phyloP scores from a whole-genome alignment of 2,113 vertebrate genomes.

The Xenotilapia caudafasciata region DNA sequence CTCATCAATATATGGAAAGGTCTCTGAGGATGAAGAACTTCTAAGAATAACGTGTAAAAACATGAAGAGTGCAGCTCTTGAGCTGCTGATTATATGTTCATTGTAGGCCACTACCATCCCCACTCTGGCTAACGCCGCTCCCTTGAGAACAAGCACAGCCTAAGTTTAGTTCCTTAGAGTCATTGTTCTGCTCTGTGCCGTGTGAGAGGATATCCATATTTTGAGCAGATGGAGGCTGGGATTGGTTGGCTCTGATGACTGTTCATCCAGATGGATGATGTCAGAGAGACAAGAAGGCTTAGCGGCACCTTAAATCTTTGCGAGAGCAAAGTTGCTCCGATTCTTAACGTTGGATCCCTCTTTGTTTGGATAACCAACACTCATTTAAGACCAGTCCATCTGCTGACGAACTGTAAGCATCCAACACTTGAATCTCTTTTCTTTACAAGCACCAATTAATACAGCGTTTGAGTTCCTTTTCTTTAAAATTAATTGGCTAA shows the following conservation, averaged over 20 bases:
- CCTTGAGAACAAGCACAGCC: neutral
- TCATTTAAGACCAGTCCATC: constrained; percentile 40
- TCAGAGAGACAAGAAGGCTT: constrained; percentile 44
- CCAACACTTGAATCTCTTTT: neutral
- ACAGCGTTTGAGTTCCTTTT: neutral
- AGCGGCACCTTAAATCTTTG: constrained; percentile 17
- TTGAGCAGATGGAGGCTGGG: constrained; percentile 52
- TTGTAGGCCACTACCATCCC: neutral
- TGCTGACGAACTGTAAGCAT: constrained; percentile 22
- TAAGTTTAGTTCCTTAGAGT: constrained; percentile 19
- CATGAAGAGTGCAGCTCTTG: neutral
- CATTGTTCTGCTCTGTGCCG: constrained; percentile 9
- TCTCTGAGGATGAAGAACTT: neutral
- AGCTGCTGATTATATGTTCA: neutral
- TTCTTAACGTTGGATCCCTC: neutral
- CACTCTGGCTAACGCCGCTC: neutral
- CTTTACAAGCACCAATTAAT: neutral
- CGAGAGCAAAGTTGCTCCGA: constrained; percentile 1
- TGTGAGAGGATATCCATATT: constrained; percentile 38
- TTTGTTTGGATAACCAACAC: constrained; percentile 29
- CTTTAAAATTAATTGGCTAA: neutral
- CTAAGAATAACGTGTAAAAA: neutral
- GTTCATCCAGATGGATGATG: constrained; percentile 53
- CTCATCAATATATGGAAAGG: neutral
- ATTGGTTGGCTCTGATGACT: constrained; percentile 41